These are phyloP conservation scores for Anadara kagoshimensis DNA, from an alignment of 1,140 invertebrate species.

Conservation along the genomic window DNA sequence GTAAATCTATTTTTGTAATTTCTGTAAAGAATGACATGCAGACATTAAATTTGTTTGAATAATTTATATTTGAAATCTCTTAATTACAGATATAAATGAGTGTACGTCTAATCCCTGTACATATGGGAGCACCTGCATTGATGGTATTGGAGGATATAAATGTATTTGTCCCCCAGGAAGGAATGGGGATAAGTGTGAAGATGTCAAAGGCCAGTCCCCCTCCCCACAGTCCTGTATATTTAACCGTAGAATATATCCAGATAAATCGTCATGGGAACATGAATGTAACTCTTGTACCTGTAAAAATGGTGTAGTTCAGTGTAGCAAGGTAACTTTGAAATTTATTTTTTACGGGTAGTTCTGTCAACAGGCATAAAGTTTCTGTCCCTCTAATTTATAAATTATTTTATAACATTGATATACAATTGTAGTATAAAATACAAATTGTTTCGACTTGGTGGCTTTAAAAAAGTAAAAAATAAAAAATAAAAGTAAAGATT, in stretches of 20 bases:
- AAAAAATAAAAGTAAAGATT: no score
- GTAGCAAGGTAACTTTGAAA: slow-evolving; percentile 81
- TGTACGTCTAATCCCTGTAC: slow-evolving; percentile 67
- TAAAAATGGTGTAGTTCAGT: slow-evolving; percentile 82
- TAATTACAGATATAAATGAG: slow-evolving; percentile 67
- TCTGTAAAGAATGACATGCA: no score
- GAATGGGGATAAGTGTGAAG: slow-evolving; percentile 82
- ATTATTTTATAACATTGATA: no score
- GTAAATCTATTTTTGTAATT: no score
- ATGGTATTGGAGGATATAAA: slow-evolving; percentile 65
- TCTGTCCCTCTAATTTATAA: no score
- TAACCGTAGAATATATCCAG: slow-evolving; percentile 77
- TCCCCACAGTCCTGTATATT: slow-evolving; percentile 75
- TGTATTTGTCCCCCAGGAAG: slow-evolving; percentile 78
- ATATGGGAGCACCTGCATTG: slow-evolving; percentile 70
- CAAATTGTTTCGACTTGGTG: no score
- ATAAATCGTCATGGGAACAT: slow-evolving; percentile 80
- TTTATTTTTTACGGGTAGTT: no score
- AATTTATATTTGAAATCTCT: background rate
- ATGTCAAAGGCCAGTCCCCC: slow-evolving; percentile 61
- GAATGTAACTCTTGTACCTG: slow-evolving; percentile 91
- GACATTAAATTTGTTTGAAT: no score
- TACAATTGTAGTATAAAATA: no score
- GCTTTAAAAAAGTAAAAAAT: no score
- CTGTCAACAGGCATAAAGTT: no score